Percentiles rank a stretch among this genome's conserved stretches.
These are phyloP conservation scores for Ormyrus rosae DNA, from an alignment of 2,888 invertebrate species.

Conservation along the genomic window DNA sequence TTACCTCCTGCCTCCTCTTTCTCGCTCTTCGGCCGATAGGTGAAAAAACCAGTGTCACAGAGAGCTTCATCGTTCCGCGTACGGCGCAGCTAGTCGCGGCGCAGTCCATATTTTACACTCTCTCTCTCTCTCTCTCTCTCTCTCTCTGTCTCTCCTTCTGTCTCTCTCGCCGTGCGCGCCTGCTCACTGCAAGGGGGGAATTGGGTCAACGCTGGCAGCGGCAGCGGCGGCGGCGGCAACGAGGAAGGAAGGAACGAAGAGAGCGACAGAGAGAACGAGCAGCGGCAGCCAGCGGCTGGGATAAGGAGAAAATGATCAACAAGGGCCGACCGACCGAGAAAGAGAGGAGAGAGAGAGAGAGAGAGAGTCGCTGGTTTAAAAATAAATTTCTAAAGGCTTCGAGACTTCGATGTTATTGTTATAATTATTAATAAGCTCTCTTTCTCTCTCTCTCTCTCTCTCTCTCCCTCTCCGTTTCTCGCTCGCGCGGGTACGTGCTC, in stretches of 20 bases:
- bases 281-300: constrained; percentile 12
- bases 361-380: constrained; percentile 39
- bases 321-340: constrained; percentile 41
- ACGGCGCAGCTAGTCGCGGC: constrained; percentile 3
- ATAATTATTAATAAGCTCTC: constrained; percentile 53
- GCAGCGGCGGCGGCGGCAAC: constrained; percentile 3
- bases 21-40: constrained; percentile 14
- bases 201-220: constrained; percentile 56
- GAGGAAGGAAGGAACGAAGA: constrained; percentile 36
- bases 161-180: constrained; percentile 15
- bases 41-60: constrained; percentile 41
- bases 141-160: background rate
- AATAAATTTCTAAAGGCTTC: constrained; percentile 53
- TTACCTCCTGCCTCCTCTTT: background rate
- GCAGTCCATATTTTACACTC: constrained; percentile 47
- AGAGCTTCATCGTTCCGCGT: constrained; percentile 8
- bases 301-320: constrained; percentile 56
- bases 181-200: constrained; percentile 43
- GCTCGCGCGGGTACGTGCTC: background rate
- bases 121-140: constrained; percentile 11
- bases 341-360: background rate
- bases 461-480: constrained; percentile 11
- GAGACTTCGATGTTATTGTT: constrained; percentile 50
- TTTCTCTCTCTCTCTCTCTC: constrained; percentile 21
- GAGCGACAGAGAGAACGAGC: constrained; percentile 21